Conservation (phyloP, 2,113 vertebrate genomes). For the Ochotona princeps region DNA sequence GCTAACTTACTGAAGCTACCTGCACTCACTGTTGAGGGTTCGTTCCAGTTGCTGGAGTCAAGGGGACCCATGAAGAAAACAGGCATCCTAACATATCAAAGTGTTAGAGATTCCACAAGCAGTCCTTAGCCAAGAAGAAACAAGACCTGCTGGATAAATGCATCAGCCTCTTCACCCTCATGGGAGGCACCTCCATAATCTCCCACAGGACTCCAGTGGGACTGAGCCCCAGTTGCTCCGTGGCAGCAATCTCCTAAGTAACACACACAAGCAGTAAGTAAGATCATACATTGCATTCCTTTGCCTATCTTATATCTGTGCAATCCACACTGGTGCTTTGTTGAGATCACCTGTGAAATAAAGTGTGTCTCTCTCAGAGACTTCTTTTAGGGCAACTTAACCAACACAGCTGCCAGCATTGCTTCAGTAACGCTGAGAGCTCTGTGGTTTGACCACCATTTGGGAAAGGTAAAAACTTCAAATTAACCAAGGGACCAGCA, state of each 20-base stretch:
- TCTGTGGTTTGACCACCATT: not conserved
- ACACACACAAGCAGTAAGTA: not conserved
- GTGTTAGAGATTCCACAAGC: not conserved
- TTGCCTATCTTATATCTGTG: not conserved
- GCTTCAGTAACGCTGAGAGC: not conserved
- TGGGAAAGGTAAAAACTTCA: not conserved
- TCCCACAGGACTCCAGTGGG: too few species aligned
- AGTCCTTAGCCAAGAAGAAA: not conserved
- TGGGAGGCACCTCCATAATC: fast-evolving
- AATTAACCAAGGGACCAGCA: not conserved
- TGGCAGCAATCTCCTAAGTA: not conserved
- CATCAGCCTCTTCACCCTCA: too few species aligned
- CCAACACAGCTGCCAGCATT: not conserved
- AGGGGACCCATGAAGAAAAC: not conserved
- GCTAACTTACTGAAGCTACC: not conserved
- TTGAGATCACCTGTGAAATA: not conserved
- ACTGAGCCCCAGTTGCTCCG: too few species aligned
- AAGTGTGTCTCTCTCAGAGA: not conserved
- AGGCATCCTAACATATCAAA: not conserved
- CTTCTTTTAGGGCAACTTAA: not conserved
- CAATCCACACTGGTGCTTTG: not conserved
- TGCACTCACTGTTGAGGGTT: not conserved
- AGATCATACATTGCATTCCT: too few species aligned
- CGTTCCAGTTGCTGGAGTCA: not conserved
- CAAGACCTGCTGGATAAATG: not conserved